Evolutionary conservation across 2,113 vertebrate species (phyloP).

Genomic region (Lonchura striata): DNA sequence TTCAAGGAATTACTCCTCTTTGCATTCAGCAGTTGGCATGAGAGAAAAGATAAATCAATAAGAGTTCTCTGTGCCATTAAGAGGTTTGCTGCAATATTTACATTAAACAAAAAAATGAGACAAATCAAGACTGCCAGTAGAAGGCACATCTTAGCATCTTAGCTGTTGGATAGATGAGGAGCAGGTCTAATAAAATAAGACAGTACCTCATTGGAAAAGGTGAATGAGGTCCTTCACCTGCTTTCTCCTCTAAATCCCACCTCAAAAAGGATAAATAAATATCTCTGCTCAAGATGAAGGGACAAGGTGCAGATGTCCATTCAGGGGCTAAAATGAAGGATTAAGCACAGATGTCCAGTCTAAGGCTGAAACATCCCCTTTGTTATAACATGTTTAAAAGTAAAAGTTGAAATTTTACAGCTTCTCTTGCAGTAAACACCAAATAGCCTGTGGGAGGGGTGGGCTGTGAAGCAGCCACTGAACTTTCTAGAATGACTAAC

Average conservation of each 20-base stretch:
- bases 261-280: not conserved
- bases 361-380: not conserved
- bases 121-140: not conserved
- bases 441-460: not conserved
- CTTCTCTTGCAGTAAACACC: not conserved
- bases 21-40: not conserved
- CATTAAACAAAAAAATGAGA: not conserved
- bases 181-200: not conserved
- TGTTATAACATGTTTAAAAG: not conserved
- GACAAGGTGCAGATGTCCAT: not conserved
- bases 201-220: not conserved
- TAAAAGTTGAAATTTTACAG: not conserved
- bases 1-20: not conserved
- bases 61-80: not conserved
- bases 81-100: not conserved
- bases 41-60: not conserved
- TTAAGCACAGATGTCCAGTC: not conserved
- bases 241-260: not conserved
- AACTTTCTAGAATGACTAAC: not conserved
- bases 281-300: not conserved
- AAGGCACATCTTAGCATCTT: not conserved
- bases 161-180: not conserved
- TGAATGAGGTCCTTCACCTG: not conserved
- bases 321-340: not conserved
- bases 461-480: not conserved